Evolutionary conservation across 2,888 invertebrate species (phyloP), one percentile per base, ranked within the genome.

Genomic region (Mythimna vitellina): DNA sequence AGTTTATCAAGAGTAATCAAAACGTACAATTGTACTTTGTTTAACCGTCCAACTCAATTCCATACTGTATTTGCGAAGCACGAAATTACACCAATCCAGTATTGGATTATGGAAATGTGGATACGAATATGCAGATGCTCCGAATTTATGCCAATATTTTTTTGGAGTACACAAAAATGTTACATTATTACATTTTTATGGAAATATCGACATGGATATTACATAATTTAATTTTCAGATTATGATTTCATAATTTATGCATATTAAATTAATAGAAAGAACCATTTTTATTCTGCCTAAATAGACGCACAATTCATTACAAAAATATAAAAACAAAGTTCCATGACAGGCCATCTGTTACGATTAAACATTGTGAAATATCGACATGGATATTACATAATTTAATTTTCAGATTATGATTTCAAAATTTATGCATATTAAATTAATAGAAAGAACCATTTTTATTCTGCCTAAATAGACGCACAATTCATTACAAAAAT

Each of bases 11-110:
- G 56, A 71, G 71, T 77, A 84, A 86, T 77, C 79, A 79, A 77
- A 84, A 72, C 60, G 49, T 66, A 70, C 75, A 72, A 81, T 75
- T 67, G 73, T 80, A 73, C 77, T 85, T 72, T 83, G 73, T 76
- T 83, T 69, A 76, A 80, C 66, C 67, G 38, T 57, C 70, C 69
- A 53, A 71, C 78, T 75, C 74, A 68, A 82, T 82, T 76, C 64
- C 69, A 63, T 62, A 69, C 62, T 60, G 70, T 84, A 82, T 80
- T 86, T 84, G 77, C 69, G 66, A 69, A 69, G 61, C 65, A 70
- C 76, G 67, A 84, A 86, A 86, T 81, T 86, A 84, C 76, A 77
- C 81, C 86, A 65, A 77, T 76, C 66, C 78, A 46, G 69, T 65
- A 83, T 80, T 65, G 84, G 74, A 84, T 77, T 70, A 78, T 75